phyloP scores from a whole-genome alignment of 2,113 vertebrate genomes.

The Panthera tigris region DNA sequence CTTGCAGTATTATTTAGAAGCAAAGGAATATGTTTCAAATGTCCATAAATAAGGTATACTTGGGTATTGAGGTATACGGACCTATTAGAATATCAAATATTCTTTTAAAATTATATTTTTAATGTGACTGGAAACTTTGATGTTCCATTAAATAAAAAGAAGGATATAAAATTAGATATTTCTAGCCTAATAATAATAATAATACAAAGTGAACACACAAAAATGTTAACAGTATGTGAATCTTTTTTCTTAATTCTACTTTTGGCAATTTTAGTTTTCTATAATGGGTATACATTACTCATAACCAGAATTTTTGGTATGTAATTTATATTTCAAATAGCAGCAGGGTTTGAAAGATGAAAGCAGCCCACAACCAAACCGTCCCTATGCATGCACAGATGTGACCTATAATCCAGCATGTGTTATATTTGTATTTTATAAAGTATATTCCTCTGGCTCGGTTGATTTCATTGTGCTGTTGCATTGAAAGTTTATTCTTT shows the following conservation, averaged over 20 bases:
- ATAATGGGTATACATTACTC: neutral
- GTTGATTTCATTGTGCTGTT: neutral
- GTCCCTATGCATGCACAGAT: neutral
- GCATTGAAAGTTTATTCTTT: constrained; percentile 10
- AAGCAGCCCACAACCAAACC: neutral
- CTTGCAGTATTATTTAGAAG: neutral
- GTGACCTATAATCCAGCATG: neutral
- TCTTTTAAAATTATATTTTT: neutral
- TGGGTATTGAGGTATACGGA: neutral
- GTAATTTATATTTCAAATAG: neutral
- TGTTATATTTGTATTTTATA: neutral
- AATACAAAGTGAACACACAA: neutral
- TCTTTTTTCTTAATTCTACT: neutral
- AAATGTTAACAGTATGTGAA: neutral
- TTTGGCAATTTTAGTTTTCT: neutral
- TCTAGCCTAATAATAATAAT: neutral
- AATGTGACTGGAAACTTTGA: neutral
- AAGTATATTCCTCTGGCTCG: neutral
- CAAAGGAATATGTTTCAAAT: neutral
- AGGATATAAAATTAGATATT: neutral
- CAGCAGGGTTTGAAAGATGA: neutral
- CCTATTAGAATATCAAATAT: neutral
- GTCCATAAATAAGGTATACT: neutral
- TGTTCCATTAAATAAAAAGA: neutral
- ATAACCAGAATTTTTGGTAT: neutral